Conservation (phyloP, 35 echinoderm and acorn worm genomes). For the Apostichopus japonicus region DNA sequence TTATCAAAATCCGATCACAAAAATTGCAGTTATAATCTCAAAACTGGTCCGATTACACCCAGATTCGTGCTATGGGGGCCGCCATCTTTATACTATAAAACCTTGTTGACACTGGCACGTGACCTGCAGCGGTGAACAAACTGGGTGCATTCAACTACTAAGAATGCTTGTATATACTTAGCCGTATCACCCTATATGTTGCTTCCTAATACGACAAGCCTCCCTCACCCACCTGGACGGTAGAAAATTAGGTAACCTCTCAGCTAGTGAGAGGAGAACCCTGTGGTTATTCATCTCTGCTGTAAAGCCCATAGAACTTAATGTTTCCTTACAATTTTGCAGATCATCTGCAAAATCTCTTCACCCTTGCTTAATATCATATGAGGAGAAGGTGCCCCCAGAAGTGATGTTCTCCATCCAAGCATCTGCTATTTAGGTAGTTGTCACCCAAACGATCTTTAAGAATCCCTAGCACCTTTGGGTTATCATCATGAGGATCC, state of each 20-base stretch:
- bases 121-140: no score
- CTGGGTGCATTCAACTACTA: no score
- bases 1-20: no score
- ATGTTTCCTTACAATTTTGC: constrained; percentile 34
- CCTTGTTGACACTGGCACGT: no score
- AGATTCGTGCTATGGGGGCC: no score
- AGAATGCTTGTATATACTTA: no score
- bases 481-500: constrained; percentile 27
- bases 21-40: no score
- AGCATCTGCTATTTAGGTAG: constrained; percentile 55
- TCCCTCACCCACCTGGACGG: constrained; percentile 33
- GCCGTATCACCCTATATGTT: no score
- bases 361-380: constrained; percentile 21
- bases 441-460: constrained; percentile 55
- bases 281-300: constrained; percentile 28
- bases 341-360: constrained; percentile 49
- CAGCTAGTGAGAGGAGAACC: not conserved
- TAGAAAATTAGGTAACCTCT: constrained; percentile 23
- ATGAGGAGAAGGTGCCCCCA: not conserved
- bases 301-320: constrained; percentile 16
- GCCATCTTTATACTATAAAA: no score
- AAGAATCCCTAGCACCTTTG: constrained; percentile 31
- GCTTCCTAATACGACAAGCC: not conserved
- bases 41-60: no score
- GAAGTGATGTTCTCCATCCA: constrained; percentile 44